Evolutionary conservation across 2,113 vertebrate species (phyloP), one percentile per base, ranked within the genome.

Genomic region (Mixornis gularis): DNA sequence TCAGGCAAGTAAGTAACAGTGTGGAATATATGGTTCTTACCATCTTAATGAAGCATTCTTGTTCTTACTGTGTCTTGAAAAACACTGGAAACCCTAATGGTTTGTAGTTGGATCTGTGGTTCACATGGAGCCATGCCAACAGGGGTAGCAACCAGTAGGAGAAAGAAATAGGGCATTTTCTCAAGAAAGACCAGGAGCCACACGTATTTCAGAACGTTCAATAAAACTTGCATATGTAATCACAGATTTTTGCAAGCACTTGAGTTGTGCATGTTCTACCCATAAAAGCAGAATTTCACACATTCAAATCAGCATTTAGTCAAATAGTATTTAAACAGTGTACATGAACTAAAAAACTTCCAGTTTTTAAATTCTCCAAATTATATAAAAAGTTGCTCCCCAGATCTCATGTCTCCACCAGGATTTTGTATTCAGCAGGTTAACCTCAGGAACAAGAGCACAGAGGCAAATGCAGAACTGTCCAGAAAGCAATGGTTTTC

Each of bases 401-500:
- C 52, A 66, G 77, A 73, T 59, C 27, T 77, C 63, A 40, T 62
- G 49, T 56, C 20, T 58, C 34, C 46, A 36, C 41, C 34, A 87
- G 43, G 13, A 82, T 72, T 70, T 82, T 65, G 46, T 55, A 87
- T 52, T 82, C 78, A 87, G 34, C 21, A 81, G 44, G 62, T 49
- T 72, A 89, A 46, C 16, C 70, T 93, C 78, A 91, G 60, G 55
- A 86, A 73, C 21, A 77, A 59, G n/a, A 82, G 10, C 0, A 0
- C 6, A 72, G 18, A 77, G 78, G 44, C 79, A 94, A 70, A 59
- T 0, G 3, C 9, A 65, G 48, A 89, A 66, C 40, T 85, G 43
- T 21, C 30, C 64, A 77, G 63, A 94, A 85, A 65, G 36, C 59
- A 63, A 44, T 36, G 9, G 20, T 53, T 89, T 93, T 89, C 66